Conservation (phyloP, 2,888 invertebrate genomes). For the Tetrapedia diversipes region DNA sequence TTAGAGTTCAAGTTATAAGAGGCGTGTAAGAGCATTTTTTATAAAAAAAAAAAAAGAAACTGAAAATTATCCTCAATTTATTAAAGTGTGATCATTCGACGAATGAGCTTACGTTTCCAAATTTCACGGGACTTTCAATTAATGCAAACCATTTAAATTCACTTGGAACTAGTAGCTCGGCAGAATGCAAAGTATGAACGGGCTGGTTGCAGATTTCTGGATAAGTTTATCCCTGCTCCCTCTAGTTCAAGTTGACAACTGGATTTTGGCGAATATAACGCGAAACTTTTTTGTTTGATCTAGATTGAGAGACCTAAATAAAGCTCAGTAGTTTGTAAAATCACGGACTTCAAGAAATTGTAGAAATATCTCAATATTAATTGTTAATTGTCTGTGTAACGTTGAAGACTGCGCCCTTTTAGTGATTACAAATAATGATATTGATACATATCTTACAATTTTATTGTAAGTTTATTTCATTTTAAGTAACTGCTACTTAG, state of each 20-base stretch:
- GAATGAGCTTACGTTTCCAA: background rate
- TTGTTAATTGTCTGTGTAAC: no score
- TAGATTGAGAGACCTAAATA: conserved; percentile 8
- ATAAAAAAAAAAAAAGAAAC: no score
- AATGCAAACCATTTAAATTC: conserved; percentile 22
- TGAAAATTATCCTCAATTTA: background rate
- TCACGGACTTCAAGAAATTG: background rate
- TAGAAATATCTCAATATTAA: no score
- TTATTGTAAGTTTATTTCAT: no score
- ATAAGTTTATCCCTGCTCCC: conserved; percentile 4
- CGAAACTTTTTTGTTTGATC: conserved; percentile 13
- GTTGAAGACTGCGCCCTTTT: no score
- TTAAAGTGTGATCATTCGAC: background rate
- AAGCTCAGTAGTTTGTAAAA: background rate
- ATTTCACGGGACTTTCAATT: conserved; percentile 18
- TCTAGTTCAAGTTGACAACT: background rate
- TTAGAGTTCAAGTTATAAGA: no score
- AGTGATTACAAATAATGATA: no score
- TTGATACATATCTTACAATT: no score
- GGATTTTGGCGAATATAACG: conserved; percentile 6
- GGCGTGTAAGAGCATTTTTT: no score
- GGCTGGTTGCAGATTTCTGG: background rate
- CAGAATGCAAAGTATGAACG: conserved; percentile 18
- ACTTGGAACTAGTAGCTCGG: conserved; percentile 1
- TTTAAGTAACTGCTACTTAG: no score